Evolutionary conservation across 2,888 invertebrate genomes (phyloP), one percentile per base, ranked within the genome.

Genomic region (Tinea semifulvella): DNA sequence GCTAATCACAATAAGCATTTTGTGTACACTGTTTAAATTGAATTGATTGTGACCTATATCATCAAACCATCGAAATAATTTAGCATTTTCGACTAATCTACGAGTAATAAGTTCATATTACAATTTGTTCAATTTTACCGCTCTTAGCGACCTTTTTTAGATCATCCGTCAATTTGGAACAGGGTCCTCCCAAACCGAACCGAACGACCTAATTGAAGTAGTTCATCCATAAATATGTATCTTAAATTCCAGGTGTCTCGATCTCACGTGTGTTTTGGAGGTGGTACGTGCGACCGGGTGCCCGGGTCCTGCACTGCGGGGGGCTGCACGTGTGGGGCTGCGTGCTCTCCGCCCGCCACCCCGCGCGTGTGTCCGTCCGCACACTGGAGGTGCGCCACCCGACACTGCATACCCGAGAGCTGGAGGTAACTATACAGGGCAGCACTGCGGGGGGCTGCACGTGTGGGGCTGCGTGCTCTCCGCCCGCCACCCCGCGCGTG

Each of bases 291-390:
- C 50, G 58, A 56, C 36, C 53, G 54, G 35, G 53, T 50, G 47
- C 47, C 54, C 36, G 62, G 57, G 39, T 51, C 64, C 47, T 65
- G 67, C 53, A 57, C 57, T 31, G 66, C 67, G 45, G 84, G 88
- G 14, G 73, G 83, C 48, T 96, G 95, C 68, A 89, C 92, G 1
- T 94, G 94, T 63, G 92, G 1, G 83, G 88, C 50, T 88, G 88
- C 42, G 72, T 92, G 51, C 85, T 8, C 83, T 42, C 63, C 62
- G 42, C 56, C 70, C 86, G 43, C 17, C 31, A 13, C 18, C 25
- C 31, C 31, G 31, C 14, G 43, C 27, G n/a, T 16, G 7, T 7
- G 6, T 5, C 25, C 25, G 6, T n/a, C n/a, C n/a, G n/a, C n/a
- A n/a, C n/a, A n/a, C n/a, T n/a, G n/a, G n/a, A n/a, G n/a, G n/a